Conservation (phyloP, 2,888 invertebrate genomes). For the Platycheirus rosarum region DNA sequence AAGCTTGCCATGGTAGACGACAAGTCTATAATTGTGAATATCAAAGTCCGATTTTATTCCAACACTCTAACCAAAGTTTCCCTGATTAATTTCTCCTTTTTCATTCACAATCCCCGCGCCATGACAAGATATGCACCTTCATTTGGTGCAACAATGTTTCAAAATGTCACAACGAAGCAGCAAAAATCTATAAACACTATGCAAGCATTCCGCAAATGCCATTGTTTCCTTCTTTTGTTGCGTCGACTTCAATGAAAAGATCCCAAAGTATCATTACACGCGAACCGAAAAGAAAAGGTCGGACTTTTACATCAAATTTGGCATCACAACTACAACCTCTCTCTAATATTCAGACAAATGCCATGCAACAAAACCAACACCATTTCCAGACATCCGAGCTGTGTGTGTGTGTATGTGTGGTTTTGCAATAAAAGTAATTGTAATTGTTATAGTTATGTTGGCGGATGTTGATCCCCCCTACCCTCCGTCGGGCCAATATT, state of each 20-base stretch:
- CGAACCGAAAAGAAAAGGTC: conserved; percentile 61
- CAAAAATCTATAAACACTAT: too few relatives aligned
- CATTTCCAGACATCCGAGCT: background rate
- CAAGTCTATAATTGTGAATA: too few relatives aligned
- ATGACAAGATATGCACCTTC: too few relatives aligned
- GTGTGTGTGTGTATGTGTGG: conserved; percentile 21
- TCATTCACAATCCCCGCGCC: too few relatives aligned
- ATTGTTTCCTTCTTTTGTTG: conserved; percentile 23
- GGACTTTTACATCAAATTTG: conserved; percentile 53
- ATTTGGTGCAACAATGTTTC: conserved; percentile 24
- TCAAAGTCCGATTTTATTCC: too few relatives aligned
- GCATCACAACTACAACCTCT: conserved; percentile 8
- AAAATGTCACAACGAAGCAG: conserved; percentile 44
- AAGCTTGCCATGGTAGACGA: too few relatives aligned
- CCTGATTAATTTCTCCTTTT: too few relatives aligned
- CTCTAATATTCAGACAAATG: conserved; percentile 21
- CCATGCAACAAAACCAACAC: conserved; percentile 11
- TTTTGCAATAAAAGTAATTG: conserved; percentile 58
- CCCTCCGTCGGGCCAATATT: conserved; percentile 6
- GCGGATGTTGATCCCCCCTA: conserved; percentile 15
- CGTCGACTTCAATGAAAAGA: conserved; percentile 31
- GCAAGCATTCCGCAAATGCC: conserved; percentile 49
- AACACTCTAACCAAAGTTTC: too few relatives aligned
- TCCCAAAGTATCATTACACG: conserved; percentile 55
- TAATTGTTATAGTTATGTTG: conserved; percentile 63